Conservation (phyloP, 2,797 vertebrate species). For the Diglossa cyanea region DNA sequence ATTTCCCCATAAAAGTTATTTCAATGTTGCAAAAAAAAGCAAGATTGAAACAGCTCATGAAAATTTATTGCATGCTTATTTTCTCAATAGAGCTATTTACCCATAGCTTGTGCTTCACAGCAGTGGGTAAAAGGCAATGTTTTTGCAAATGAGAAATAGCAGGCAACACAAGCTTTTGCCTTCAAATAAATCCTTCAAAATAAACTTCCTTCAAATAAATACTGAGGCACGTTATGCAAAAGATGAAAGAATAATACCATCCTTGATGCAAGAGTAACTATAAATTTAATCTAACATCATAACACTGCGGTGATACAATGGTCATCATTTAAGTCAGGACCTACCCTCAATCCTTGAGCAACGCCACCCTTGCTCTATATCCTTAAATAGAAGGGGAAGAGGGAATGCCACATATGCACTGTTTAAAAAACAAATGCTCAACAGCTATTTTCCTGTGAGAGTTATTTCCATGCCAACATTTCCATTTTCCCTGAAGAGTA, state of each 20-base stretch:
- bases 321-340: neutral
- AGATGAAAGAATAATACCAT: neutral
- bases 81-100: conserved; percentile 19
- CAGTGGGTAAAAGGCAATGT: conserved; percentile 24
- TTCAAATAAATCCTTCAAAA: neutral
- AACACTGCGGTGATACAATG: neutral
- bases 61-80: conserved; percentile 9
- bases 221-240: neutral
- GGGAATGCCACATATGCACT: neutral
- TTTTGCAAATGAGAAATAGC: conserved; percentile 6
- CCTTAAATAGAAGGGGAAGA: neutral
- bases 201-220: neutral
- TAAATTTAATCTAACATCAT: neutral
- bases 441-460: neutral
- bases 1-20: neutral
- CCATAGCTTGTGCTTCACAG: neutral
- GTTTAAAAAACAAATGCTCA: neutral
- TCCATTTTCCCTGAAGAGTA: neutral
- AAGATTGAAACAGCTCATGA: neutral
- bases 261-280: neutral
- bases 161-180: neutral
- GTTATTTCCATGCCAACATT: neutral
- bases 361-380: neutral
- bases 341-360: neutral
- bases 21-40: neutral